phyloP scores from a whole-genome alignment of 2,113 vertebrate genomes.

The Tyrannus savana region DNA sequence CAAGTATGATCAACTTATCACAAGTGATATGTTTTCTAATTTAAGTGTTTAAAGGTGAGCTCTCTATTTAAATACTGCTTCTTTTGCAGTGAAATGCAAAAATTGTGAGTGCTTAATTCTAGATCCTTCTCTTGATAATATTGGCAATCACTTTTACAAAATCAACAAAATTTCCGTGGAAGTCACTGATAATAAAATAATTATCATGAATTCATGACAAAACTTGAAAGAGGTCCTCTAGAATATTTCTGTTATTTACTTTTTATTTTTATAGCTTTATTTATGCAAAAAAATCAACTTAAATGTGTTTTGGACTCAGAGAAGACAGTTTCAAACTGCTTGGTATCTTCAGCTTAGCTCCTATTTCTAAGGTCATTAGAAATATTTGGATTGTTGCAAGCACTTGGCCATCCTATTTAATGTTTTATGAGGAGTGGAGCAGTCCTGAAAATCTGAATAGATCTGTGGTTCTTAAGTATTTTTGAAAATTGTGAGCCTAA shows the following conservation, averaged over 20 bases:
- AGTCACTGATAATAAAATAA: background rate
- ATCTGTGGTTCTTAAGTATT: background rate
- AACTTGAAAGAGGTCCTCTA: background rate
- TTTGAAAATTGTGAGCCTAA: background rate
- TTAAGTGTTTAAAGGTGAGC: background rate
- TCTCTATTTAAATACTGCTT: background rate
- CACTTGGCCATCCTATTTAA: background rate
- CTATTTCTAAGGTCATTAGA: background rate
- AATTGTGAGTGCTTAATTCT: background rate
- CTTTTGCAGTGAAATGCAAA: background rate
- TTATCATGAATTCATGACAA: background rate
- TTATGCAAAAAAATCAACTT: background rate
- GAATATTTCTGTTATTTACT: background rate
- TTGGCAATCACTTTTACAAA: background rate
- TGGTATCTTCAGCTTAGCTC: background rate
- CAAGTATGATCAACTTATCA: background rate
- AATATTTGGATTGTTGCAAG: background rate
- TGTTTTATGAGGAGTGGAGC: background rate
- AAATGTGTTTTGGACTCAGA: background rate
- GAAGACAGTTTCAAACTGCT: background rate
- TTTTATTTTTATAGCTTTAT: background rate
- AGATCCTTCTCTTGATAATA: background rate
- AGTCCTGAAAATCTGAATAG: background rate
- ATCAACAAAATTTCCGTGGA: background rate
- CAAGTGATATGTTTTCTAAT: background rate